Conservation (phyloP, 2,113 vertebrate species). For the Trogon surrucura region DNA sequence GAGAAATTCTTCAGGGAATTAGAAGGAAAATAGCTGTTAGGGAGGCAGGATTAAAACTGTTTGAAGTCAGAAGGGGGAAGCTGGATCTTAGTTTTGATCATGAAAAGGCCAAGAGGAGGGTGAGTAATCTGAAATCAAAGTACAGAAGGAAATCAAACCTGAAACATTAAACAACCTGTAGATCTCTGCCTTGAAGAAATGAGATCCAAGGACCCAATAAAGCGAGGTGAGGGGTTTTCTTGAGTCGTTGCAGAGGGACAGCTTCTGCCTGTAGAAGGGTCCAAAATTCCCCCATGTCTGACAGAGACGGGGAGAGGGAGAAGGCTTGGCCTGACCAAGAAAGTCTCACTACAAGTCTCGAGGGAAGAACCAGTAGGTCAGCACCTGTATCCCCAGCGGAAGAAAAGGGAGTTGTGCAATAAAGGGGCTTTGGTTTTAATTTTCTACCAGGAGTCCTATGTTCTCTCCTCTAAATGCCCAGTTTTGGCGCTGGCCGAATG, state of each 20-base stretch:
- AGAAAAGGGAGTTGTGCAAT: neutral
- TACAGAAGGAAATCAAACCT: slow-evolving; percentile 34
- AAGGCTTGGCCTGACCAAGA: neutral
- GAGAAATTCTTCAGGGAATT: slow-evolving; percentile 52
- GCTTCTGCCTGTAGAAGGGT: neutral
- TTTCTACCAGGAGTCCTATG: neutral
- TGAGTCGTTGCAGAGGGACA: neutral
- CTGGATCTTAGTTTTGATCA: slow-evolving; percentile 60
- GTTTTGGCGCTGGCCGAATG: neutral
- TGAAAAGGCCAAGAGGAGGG: slow-evolving; percentile 31
- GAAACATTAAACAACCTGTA: slow-evolving; percentile 41
- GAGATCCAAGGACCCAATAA: neutral
- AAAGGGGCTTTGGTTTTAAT: neutral
- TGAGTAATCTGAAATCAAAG: slow-evolving; percentile 66
- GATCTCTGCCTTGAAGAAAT: neutral
- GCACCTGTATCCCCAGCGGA: neutral
- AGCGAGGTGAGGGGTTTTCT: neutral
- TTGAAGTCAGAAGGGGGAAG: slow-evolving; percentile 45
- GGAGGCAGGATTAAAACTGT: slow-evolving; percentile 55
- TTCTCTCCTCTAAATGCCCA: neutral
- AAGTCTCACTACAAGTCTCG: neutral
- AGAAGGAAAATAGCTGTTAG: slow-evolving; percentile 56
- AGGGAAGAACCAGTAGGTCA: neutral
- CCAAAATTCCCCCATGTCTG: neutral
- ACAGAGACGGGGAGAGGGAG: neutral